Percentiles rank a stretch among this genome's conserved stretches.
phyloP scores from a whole-genome alignment of 2,113 vertebrate species.

The Rattus rattus region DNA sequence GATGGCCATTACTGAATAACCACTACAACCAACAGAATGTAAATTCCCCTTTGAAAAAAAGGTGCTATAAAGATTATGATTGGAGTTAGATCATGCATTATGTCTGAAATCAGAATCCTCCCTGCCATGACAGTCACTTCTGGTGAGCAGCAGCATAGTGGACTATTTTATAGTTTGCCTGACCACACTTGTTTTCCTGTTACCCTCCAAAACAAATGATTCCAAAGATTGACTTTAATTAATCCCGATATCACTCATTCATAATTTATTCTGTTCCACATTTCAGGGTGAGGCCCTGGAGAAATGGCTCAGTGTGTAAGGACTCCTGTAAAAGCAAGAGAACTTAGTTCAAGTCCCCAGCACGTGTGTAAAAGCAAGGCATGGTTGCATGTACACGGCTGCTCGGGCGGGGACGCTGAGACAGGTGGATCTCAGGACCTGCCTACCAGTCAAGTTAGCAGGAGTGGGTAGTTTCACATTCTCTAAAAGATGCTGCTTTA shows the following conservation, averaged over 20 bases:
- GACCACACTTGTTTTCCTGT: slow-evolving; percentile 12
- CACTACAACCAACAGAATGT: not conserved
- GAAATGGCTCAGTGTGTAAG: not conserved
- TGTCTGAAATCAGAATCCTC: not conserved
- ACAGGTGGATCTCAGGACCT: not conserved
- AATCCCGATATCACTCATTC: slow-evolving; percentile 44
- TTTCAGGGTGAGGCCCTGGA: not conserved
- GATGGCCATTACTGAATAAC: not conserved
- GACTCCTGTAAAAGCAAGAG: not conserved
- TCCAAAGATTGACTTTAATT: slow-evolving; percentile 42
- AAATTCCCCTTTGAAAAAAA: slow-evolving; percentile 17
- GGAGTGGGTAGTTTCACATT: not conserved
- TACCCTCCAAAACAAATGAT: slow-evolving; percentile 53
- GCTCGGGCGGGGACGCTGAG: not conserved
- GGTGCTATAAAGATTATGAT: not conserved
- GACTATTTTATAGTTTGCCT: not conserved
- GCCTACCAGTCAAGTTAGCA: not conserved
- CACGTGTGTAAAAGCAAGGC: not conserved
- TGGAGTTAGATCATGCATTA: not conserved
- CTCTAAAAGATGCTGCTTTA: not conserved
- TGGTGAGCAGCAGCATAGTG: not conserved
- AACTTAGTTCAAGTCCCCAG: not conserved
- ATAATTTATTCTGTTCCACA: slow-evolving; percentile 36
- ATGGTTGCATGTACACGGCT: no score
- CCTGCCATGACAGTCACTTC: not conserved